These are phyloP conservation scores for Orchesella flavescens DNA, from an alignment of 2,888 invertebrate species.

Conservation along the genomic window DNA sequence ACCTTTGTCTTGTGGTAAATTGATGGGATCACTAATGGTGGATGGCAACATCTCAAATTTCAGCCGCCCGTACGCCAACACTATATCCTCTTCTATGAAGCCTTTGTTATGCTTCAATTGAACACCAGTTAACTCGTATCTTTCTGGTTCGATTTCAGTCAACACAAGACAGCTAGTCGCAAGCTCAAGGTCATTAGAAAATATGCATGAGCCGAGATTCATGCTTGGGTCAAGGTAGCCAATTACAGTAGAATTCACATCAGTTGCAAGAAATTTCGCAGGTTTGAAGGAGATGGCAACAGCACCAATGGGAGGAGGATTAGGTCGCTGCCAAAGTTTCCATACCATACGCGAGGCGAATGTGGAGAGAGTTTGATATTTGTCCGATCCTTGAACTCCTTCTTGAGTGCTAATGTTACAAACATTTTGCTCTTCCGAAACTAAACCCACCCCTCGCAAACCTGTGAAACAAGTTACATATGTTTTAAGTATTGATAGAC, in stretches of 20 bases:
- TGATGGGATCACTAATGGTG: slow-evolving; percentile 16
- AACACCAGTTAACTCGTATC: slow-evolving; percentile 83
- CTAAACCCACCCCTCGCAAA: slow-evolving; percentile 64
- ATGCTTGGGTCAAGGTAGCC: slow-evolving; percentile 80
- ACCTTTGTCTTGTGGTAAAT: slow-evolving; percentile 73
- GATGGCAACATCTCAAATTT: slow-evolving; percentile 52
- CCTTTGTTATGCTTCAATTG: slow-evolving; percentile 73
- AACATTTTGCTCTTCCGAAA: slow-evolving; percentile 58
- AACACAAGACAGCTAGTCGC: slow-evolving; percentile 78
- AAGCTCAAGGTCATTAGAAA: slow-evolving; percentile 76
- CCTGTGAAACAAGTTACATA: slow-evolving; percentile 17
- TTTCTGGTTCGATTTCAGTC: slow-evolving; percentile 83
- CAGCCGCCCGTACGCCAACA: slow-evolving; percentile 65
- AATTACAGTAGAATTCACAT: slow-evolving; percentile 75
- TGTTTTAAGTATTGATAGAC: background rate
- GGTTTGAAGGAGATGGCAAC: slow-evolving; percentile 75
- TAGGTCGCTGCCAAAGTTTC: slow-evolving; percentile 84
- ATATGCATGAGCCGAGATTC: slow-evolving; percentile 78
- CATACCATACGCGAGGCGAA: slow-evolving; percentile 81
- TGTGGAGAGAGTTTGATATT: slow-evolving; percentile 75
- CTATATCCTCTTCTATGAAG: slow-evolving; percentile 69
- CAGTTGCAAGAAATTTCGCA: slow-evolving; percentile 68
- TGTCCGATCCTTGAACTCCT: slow-evolving; percentile 66
- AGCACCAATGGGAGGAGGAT: slow-evolving; percentile 80
- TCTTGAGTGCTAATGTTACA: slow-evolving; percentile 67